Base-by-base conservation (phyloP, 2,888 invertebrate species). In the Hydraecia micacea region DNA sequence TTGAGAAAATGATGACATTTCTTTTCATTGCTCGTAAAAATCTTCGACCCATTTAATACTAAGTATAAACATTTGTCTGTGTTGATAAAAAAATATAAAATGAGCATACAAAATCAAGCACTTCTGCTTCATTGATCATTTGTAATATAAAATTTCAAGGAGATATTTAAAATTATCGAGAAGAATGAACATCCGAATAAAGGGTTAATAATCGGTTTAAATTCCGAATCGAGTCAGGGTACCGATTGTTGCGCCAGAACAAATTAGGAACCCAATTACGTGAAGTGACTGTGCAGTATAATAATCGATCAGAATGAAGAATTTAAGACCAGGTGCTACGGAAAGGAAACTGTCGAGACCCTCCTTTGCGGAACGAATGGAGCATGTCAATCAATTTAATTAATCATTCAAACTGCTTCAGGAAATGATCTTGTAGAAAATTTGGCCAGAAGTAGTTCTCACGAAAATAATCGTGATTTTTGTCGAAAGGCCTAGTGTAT, bases 321-420 rank as follows among this genome's bases (percentile, higher is more conserved):
- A 89, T 90, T 90, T 90, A 90, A 91, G 89, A 92, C 93, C 96
- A 95, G 95, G 95, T 95, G 95, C 94, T 92, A 90, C 92, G 89
- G 91, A 91, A 90, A 91, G 91, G 90, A 90, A 92, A 91, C 89
- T 90, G 89, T 75, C 83, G 92, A 87, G 92, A 95, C 96, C 96
- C 93, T 92, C 95, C 95, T 89, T 93, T 79, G 94, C 92, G 96
- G 89, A 93, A 89, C 96, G 92, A 95, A 96, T 94, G 93, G 89
- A 90, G 90, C 95, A 92, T 94, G 94, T 95, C 96, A 96, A 96
- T 96, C 94, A 93, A 91, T 92, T 93, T 95, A 95, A 96, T 96
- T 96, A 95, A 95, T 96, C 94, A 94, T 94, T 95, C 91, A 92
- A 92, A 93, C 90, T 90, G 91, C 88, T 82, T 88, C 92, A 91